phyloP scores from a whole-genome alignment of 1,140 invertebrate genomes.

The Lordiphosa mommai region DNA sequence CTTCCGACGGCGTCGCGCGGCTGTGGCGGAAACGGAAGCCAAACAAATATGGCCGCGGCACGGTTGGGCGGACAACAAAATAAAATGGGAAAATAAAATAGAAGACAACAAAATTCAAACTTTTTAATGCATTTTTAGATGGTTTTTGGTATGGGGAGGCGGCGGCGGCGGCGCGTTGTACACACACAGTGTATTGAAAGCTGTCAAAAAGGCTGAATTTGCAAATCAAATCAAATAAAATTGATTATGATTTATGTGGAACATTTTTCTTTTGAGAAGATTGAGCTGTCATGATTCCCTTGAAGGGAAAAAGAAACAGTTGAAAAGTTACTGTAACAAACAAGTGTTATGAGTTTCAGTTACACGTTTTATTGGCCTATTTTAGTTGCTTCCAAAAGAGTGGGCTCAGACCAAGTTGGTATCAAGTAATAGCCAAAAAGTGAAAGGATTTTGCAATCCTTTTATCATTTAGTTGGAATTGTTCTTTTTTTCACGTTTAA shows the following conservation, averaged over 20 bases:
- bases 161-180: conserved; percentile 23
- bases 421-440: no score
- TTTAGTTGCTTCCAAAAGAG: no score
- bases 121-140: conserved; percentile 65
- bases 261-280: conserved; percentile 1
- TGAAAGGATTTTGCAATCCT: no score
- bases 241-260: conserved; percentile 12
- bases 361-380: no score
- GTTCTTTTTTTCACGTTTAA: no score
- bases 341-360: no score
- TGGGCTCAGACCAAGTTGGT: no score
- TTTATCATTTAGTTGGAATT: no score
- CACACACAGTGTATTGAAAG: background rate
- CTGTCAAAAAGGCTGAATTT: background rate
- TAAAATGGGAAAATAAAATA: background rate
- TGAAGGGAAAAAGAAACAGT: background rate
- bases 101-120: conserved; percentile 61
- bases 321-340: no score
- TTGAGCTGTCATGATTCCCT: background rate
- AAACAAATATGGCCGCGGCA: conserved; percentile 68
- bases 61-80: conserved; percentile 5
- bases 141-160: conserved; percentile 10
- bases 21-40: conserved; percentile 63
- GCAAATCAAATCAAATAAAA: no score
- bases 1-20: conserved; percentile 40